Conservation (phyloP, 2,797 vertebrate species). For the Poecilia wingei region DNA sequence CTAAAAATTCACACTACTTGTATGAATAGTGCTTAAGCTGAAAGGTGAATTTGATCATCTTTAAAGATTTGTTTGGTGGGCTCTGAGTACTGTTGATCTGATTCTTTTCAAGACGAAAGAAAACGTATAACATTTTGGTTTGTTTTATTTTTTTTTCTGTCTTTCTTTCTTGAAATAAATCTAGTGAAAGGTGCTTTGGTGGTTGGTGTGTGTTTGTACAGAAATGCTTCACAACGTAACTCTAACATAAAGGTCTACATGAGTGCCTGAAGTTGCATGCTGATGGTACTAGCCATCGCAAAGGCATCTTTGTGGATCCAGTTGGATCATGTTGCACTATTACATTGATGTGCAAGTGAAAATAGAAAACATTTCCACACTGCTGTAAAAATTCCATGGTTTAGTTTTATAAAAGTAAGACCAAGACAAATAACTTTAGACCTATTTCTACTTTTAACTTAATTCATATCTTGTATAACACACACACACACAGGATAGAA, state of each 20-base stretch:
- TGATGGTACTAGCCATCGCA: conserved; percentile 10
- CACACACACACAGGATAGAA: background rate
- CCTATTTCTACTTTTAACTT: background rate
- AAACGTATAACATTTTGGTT: conserved; percentile 55
- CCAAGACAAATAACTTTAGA: background rate
- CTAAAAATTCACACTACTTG: conserved; percentile 57
- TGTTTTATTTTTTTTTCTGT: conserved; percentile 31
- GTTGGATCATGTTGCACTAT: conserved; percentile 1
- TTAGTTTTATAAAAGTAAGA: background rate
- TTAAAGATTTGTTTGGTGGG: conserved; percentile 56
- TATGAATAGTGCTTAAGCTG: conserved; percentile 65
- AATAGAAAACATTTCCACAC: conserved; percentile 16
- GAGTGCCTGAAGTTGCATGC: conserved; percentile 5
- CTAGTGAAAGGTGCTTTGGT: conserved; percentile 64
- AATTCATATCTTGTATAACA: background rate
- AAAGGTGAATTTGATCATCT: conserved; percentile 51
- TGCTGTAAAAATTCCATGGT: background rate
- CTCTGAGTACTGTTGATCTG: conserved; percentile 64
- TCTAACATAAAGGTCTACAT: background rate
- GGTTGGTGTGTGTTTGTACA: conserved; percentile 30
- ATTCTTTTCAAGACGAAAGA: conserved; percentile 57
- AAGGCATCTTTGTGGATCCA: conserved; percentile 21
- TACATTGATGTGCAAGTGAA: background rate
- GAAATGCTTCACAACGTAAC: background rate
- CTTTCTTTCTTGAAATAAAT: conserved; percentile 82